Evolutionary conservation across 2,888 invertebrate genomes (phyloP).

Genomic region (Thera britannica): DNA sequence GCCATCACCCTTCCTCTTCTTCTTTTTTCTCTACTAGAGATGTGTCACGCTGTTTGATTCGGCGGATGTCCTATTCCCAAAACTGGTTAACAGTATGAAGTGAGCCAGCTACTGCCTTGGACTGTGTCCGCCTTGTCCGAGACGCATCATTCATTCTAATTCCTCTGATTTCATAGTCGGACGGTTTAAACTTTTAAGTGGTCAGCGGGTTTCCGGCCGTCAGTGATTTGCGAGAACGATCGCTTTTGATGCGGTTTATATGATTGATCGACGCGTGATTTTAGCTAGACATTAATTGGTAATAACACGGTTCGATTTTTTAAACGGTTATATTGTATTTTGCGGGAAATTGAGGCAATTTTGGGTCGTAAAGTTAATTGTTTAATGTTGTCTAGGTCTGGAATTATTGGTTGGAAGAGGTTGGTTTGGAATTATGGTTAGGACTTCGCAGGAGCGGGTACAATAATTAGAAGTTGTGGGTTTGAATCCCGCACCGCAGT

Average conservation of each 20-base stretch:
- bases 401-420: constrained; percentile 24
- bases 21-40: no score
- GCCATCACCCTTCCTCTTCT: no score
- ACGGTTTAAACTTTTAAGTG: constrained; percentile 28
- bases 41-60: no score
- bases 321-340: constrained; percentile 38
- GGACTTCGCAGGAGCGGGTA: constrained; percentile 21
- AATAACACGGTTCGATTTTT: constrained; percentile 41
- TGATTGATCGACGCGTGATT: constrained; percentile 42
- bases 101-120: constrained; percentile 4
- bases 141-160: constrained; percentile 37
- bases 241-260: constrained; percentile 40
- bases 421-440: constrained; percentile 1
- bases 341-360: constrained; percentile 44
- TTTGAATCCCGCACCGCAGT: constrained; percentile 18
- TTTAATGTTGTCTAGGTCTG: constrained; percentile 31
- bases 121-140: constrained; percentile 18
- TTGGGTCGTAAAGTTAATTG: constrained; percentile 43
- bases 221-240: constrained; percentile 39
- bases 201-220: constrained; percentile 35
- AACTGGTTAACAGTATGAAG: background rate
- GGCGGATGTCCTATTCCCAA: no score
- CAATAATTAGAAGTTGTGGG: constrained; percentile 21
- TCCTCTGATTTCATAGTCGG: constrained; percentile 38
- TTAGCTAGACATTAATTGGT: constrained; percentile 38